Base-by-base conservation (phyloP, 1,140 invertebrate genomes). In the Melipona quadrifasciata region DNA sequence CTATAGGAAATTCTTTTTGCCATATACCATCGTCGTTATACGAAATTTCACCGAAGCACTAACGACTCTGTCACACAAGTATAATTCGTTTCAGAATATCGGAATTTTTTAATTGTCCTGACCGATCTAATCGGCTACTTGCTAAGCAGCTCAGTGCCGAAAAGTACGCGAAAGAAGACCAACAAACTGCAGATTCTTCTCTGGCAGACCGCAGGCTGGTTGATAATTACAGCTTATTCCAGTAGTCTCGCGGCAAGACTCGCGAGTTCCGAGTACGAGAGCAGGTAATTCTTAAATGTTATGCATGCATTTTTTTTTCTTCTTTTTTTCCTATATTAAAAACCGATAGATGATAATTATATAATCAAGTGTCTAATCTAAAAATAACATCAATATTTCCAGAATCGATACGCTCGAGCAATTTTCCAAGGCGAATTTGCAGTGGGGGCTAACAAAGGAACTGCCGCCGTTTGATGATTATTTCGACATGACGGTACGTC, bases 211-310 rank as follows among this genome's bases (percentile, higher is more conserved):
- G 81, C 88, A 17, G 93, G 93, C 67, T 78, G 94, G 31, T 64
- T 94, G 51, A 61, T 94, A 19, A 92, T 94, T 5, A 87, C 91
- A 39, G 92, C 91, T 21, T 94, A 94, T 53, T 91, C 88, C 67
- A 93, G 93, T 34, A 94, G 93, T 74, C 90, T 94, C 11, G 93
- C 93, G 14, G 90, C 93, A 4, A 88, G 91, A 61, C 89, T 94
- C 31, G 86, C 94, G 0, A 92, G 87, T 80, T 84, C 79, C 2
- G 91, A 93, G 55, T 94, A 92, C 47, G 93, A 93, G 68, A 1
- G 61, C 6, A 93, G 93, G 94, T 93, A 71, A 39, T 31, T 31
- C 2, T 31, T 39, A 39, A 5, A 39, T 39, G 6, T 8, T 39
- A 39, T 0, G 6, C 2, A 4, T 39, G 0, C 39, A 39, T 39